phyloP scores from a whole-genome alignment of 2,113 vertebrate genomes.

The Psittacus erithacus region DNA sequence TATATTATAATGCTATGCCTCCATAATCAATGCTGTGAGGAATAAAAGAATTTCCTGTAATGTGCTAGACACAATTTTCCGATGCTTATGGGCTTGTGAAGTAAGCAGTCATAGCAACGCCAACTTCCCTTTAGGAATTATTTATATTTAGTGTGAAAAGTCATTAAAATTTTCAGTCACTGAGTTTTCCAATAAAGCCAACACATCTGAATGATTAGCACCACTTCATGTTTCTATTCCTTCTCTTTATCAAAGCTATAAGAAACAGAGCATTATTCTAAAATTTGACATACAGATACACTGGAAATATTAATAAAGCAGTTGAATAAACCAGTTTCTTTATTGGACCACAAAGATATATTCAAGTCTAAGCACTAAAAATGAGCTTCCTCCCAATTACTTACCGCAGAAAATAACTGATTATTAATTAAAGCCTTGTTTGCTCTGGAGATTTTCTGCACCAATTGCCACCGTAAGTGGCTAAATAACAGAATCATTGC shows the following conservation, averaged over 20 bases:
- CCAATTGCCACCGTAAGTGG: slow-evolving; percentile 35
- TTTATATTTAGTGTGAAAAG: slow-evolving; percentile 65
- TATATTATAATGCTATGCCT: neutral
- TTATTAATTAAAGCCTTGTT: slow-evolving; percentile 68
- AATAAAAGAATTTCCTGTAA: slow-evolving; percentile 46
- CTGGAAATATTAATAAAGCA: slow-evolving; percentile 30
- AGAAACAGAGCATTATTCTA: slow-evolving; percentile 32
- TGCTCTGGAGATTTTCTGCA: slow-evolving; percentile 63
- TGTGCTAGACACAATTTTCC: slow-evolving; percentile 38
- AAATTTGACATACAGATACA: slow-evolving; percentile 16
- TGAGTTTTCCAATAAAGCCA: slow-evolving; percentile 43
- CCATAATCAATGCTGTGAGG: neutral
- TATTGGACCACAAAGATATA: slow-evolving; percentile 24
- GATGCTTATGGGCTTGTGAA: slow-evolving; percentile 25
- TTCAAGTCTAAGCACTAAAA: slow-evolving; percentile 8
- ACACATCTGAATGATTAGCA: slow-evolving; percentile 53
- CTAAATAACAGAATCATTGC: slow-evolving; percentile 60
- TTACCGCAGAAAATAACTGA: slow-evolving; percentile 36
- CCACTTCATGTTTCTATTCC: slow-evolving; percentile 52
- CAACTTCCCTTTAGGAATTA: slow-evolving; percentile 48
- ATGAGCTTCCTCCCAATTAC: slow-evolving; percentile 27
- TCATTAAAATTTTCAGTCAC: slow-evolving; percentile 62
- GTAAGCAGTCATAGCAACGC: neutral
- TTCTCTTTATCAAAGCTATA: slow-evolving; percentile 35
- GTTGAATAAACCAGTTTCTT: slow-evolving; percentile 36